Base-by-base conservation (phyloP, 1,140 invertebrate species). In the Drosophila chauvacae region DNA sequence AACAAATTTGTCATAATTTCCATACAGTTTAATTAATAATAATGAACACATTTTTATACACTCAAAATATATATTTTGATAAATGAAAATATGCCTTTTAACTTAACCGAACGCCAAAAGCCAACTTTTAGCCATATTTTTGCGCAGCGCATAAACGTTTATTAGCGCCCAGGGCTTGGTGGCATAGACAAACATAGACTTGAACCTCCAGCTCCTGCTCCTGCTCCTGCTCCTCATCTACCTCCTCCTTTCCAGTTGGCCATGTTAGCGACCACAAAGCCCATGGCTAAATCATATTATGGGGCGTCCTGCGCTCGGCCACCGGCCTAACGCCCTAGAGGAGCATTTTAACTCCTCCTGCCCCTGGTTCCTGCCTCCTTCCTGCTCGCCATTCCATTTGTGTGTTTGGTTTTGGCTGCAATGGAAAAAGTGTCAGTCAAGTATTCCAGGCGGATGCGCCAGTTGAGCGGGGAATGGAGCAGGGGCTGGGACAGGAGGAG, bases 341-440 rank as follows among this genome's bases (percentile, higher is more conserved):
- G 39, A 65, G 62, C 57, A 23, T 35, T 65, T 65, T 62, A 62
- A 35, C 62, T 57, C 63, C 18, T 37, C 53, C 44, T 39, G n/a
- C 56, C 20, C 2, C 7, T 1, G 23, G 18, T 20, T 18, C 14
- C 11, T 2, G 45, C 47, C 47, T 14, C 47, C 44, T 20, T 14
- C 47, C 44, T 20, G 13, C 47, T 41, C 33, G 37, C 39, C 39
- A 23, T 72, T 72, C 44, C 66, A 55, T 72, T 81, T 74, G 73
- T 77, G 78, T 56, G 35, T 30, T 55, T 39, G 53, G 53, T 33
- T 71, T 62, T 55, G 64, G 68, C 35, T 61, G 65, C 69, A 71
- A 53, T 60, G 61, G 45, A 78, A 73, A 90, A 79, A 85, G 78
- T 90, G 85, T 90, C 85, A 90, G 61, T 73, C 63, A 62, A 87